Percentiles rank a stretch among this genome's conserved stretches.
These are phyloP conservation scores for Xiphorhynchus elegans DNA, from an alignment of 2,113 vertebrate species.

Conservation along the genomic window DNA sequence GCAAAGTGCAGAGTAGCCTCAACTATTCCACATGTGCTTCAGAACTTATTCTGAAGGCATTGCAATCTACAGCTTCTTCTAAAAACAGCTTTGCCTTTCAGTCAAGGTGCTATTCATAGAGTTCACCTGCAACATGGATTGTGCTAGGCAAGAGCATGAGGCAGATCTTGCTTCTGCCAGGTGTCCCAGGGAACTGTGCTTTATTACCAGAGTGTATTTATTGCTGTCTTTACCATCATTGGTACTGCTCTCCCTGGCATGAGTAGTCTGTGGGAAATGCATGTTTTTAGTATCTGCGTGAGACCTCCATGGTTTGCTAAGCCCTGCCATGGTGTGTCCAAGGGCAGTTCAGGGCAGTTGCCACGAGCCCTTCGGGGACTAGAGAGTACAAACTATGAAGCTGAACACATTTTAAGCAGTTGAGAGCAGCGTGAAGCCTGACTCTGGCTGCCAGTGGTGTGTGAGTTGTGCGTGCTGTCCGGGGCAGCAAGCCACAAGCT, in stretches of 20 bases:
- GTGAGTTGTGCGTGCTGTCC: background rate
- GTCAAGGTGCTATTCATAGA: background rate
- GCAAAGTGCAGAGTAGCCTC: background rate
- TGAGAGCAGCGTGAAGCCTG: background rate
- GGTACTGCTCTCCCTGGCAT: background rate
- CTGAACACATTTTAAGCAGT: background rate
- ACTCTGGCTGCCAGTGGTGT: background rate
- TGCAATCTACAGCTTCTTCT: background rate
- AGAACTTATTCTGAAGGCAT: background rate
- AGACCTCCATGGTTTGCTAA: background rate
- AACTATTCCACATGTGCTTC: background rate
- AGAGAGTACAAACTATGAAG: background rate
- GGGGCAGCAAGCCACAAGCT: background rate
- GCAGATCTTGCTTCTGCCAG: conserved; percentile 16
- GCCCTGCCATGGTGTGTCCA: background rate
- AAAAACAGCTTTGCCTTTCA: background rate
- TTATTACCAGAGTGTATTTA: conserved; percentile 48
- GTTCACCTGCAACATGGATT: background rate
- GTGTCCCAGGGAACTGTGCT: conserved; percentile 66
- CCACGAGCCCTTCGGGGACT: background rate
- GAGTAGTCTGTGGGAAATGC: background rate
- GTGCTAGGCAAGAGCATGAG: background rate
- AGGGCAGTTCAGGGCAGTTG: background rate
- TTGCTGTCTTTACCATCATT: conserved; percentile 51
- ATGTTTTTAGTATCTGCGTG: background rate